Evolutionary conservation across 1,140 invertebrate genomes (phyloP), one percentile per base, ranked within the genome.

Genomic region (Melipona quadrifasciata): DNA sequence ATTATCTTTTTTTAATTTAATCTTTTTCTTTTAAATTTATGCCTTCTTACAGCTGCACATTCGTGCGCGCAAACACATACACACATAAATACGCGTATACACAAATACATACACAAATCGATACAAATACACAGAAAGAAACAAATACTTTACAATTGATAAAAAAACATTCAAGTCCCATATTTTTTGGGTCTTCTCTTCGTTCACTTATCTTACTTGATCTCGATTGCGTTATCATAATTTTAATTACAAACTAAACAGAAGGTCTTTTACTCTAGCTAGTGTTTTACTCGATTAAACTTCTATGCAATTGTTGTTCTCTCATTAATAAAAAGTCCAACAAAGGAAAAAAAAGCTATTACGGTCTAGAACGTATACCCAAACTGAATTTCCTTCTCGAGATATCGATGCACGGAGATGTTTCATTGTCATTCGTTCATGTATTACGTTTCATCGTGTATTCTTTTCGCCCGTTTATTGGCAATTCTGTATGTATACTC

Each of bases 301-400:
- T 91, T 93, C 89, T 93, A 88, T 86, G 90, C 86, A 92, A 91
- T 85, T 92, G 86, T 92, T 93, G 92, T 93, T 93, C 93, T 93
- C 90, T 92, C 89, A 89, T 92, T 93, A 91, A 93, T 93, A 91
- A 93, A 92, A 92, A 89, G 39, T 84, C 79, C 87, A 88, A 89
- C 82, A 87, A 88, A 90, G 84, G 85, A 78, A 51, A 85, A 86
- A 53, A 61, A 61, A 14, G 58, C 24, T 84, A 84, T 71, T 85
- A 89, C 76, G 85, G 61, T 85, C 51, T 71, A 88, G 87, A 64
- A 83, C 57, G 87, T 84, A 81, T 72, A 85, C 84, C 70, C 76
- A 82, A 82, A 71, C 76, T 89, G 90, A 78, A 86, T 90, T 87
- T 90, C 86, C 88, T 89, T 78, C 85, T 81, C 51, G 47, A 79